Evolutionary conservation across 2,113 vertebrate species (phyloP).

Genomic region (Dipodomys stephensi): DNA sequence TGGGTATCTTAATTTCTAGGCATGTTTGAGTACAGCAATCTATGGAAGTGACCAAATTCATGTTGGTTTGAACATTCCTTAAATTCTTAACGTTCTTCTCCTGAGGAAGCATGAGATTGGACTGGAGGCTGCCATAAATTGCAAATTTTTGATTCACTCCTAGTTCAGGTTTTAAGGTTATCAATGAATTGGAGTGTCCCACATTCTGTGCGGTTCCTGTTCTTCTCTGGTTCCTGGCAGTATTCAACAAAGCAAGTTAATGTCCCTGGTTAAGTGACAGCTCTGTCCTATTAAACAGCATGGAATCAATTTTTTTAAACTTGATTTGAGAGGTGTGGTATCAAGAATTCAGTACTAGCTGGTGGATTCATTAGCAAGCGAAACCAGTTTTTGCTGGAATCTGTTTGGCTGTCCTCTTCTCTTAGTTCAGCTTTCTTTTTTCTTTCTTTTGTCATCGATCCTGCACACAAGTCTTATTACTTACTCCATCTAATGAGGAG

Average conservation of each 20-base stretch:
- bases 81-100: neutral
- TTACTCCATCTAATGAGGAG: slow-evolving; percentile 40
- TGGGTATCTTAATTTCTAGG: neutral
- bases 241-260: slow-evolving; percentile 78
- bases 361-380: slow-evolving; percentile 61
- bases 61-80: neutral
- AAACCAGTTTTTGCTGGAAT: slow-evolving; percentile 37
- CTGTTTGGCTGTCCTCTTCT: slow-evolving; percentile 32
- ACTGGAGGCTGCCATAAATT: neutral
- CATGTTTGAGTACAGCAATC: neutral
- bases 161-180: neutral
- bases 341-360: slow-evolving; percentile 56
- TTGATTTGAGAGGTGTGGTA: slow-evolving; percentile 70
- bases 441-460: slow-evolving; percentile 49
- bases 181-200: neutral
- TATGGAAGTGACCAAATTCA: neutral
- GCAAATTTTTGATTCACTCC: neutral
- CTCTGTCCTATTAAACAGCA: slow-evolving; percentile 72
- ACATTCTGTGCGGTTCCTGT: neutral
- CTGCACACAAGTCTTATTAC: slow-evolving; percentile 40
- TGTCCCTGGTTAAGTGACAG: slow-evolving; percentile 71
- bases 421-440: neutral
- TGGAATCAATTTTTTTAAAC: slow-evolving; percentile 76
- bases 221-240: slow-evolving; percentile 50
- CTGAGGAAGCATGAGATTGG: neutral